Percentiles rank a stretch among this genome's conserved stretches.
These are phyloP conservation scores for Eristalis tenax DNA, from an alignment of 2,888 invertebrate genomes.

Conservation along the genomic window DNA sequence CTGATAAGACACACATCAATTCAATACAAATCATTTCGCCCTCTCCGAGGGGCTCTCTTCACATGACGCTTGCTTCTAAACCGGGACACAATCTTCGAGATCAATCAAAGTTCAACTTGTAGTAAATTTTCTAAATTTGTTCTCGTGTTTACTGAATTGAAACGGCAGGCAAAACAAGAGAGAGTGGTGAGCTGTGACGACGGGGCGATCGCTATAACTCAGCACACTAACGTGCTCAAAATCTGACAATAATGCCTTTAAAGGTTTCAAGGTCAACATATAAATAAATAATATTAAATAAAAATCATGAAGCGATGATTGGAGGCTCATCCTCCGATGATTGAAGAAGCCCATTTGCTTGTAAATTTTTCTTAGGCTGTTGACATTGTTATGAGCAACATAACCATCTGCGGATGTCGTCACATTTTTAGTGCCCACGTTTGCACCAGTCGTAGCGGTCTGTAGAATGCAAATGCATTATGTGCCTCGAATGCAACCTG, in stretches of 20 bases:
- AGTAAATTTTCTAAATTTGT: background rate
- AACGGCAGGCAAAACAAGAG: background rate
- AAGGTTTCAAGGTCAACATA: background rate
- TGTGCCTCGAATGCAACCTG: background rate
- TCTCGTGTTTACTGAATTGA: background rate
- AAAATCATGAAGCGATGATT: too few relatives aligned
- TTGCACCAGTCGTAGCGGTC: background rate
- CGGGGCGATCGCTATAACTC: background rate
- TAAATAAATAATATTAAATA: too few relatives aligned
- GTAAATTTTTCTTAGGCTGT: too few relatives aligned
- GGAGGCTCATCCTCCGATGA: too few relatives aligned
- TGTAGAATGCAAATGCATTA: background rate
- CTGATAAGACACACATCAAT: background rate
- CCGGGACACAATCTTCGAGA: too few relatives aligned
- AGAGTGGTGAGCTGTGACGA: background rate
- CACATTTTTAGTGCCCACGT: background rate
- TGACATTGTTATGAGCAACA: background rate
- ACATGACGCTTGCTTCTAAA: background rate
- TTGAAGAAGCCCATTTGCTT: too few relatives aligned
- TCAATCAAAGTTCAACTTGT: background rate
- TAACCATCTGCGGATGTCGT: background rate
- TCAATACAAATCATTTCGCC: background rate
- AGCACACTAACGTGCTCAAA: too few relatives aligned
- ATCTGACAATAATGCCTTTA: background rate
- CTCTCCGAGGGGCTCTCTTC: background rate